Base-by-base conservation (phyloP, 2,888 invertebrate species). In the Tupiocoris notatus region DNA sequence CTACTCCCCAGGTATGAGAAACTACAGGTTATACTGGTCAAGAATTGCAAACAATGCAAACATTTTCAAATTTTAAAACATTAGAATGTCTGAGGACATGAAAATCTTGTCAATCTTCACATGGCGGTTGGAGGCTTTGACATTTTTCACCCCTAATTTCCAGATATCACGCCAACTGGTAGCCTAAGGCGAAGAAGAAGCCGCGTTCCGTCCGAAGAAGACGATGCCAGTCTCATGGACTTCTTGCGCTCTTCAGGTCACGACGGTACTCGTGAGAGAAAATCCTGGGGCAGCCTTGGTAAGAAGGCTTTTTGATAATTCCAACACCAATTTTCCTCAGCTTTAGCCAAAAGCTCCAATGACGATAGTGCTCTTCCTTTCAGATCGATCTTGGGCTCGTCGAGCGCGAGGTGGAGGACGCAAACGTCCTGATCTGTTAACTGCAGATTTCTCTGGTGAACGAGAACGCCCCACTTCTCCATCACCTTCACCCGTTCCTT, bases 321-420 rank as follows among this genome's bases (percentile, higher is more conserved):
- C n/a, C n/a, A n/a, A n/a, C n/a, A n/a, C n/a, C n/a, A n/a, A n/a
- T n/a, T n/a, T n/a, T n/a, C n/a, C n/a, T n/a, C n/a, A n/a, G n/a
- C n/a, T n/a, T n/a, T n/a, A n/a, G n/a, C n/a, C n/a, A n/a, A n/a
- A n/a, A n/a, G n/a, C n/a, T n/a, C n/a, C n/a, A n/a, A n/a, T n/a
- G n/a, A n/a, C n/a, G n/a, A 39, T 59, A 59, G 20, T 59, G 3
- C 3, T 18, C 17, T n/a, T 59, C 7, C 3, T 59, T 59, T 75
- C 83, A 90, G 95, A 95, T 85, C 92, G 95, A 1, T 95, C 95
- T 0, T 94, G 94, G 93, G 93, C 94, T 0, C 88, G 95, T 0
- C 89, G 94, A 81, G 90, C 90, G 0, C 86, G 91, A 79, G 91
- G 91, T 21, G 90, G 91, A 0, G 86, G 88, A 7, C 88, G 91